Percentiles rank a stretch among this genome's conserved stretches.
phyloP scores from a whole-genome alignment of 2,113 vertebrate genomes.

The Rhineura floridana region DNA sequence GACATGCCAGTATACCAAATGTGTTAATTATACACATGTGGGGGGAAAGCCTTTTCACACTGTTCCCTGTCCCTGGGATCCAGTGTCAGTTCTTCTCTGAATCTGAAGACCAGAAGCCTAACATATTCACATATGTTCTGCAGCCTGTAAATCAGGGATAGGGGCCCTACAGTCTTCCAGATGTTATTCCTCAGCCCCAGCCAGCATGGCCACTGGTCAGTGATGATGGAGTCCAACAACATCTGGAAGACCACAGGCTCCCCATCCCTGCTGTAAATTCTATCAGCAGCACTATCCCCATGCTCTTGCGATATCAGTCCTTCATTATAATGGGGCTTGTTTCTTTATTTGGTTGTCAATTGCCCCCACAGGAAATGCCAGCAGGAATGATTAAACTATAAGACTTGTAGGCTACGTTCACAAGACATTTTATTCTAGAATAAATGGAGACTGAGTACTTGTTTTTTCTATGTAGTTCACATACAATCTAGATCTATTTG shows the following conservation, averaged over 20 bases:
- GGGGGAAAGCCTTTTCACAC: not conserved
- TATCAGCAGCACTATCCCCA: not conserved
- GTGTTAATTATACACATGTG: not conserved
- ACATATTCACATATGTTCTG: not conserved
- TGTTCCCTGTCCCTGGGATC: not conserved
- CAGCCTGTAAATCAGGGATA: not conserved
- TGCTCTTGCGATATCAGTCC: not conserved
- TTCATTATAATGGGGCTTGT: not conserved
- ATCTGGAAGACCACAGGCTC: too few species aligned
- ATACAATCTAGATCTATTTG: too few species aligned
- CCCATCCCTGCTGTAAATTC: not conserved
- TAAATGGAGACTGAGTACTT: too few species aligned
- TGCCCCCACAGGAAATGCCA: not conserved
- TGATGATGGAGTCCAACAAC: too few species aligned
- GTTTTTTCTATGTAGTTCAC: too few species aligned
- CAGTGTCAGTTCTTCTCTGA: not conserved
- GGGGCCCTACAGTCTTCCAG: too few species aligned
- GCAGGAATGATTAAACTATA: not conserved
- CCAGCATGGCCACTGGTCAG: too few species aligned
- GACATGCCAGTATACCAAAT: too few species aligned
- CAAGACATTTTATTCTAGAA: too few species aligned
- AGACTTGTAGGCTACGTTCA: not conserved
- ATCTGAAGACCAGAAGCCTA: not conserved
- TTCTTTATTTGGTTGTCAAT: not conserved
- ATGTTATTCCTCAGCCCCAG: too few species aligned